Evolutionary conservation across 2,888 invertebrate species (phyloP).

Genomic region (Halocaridina rubra): DNA sequence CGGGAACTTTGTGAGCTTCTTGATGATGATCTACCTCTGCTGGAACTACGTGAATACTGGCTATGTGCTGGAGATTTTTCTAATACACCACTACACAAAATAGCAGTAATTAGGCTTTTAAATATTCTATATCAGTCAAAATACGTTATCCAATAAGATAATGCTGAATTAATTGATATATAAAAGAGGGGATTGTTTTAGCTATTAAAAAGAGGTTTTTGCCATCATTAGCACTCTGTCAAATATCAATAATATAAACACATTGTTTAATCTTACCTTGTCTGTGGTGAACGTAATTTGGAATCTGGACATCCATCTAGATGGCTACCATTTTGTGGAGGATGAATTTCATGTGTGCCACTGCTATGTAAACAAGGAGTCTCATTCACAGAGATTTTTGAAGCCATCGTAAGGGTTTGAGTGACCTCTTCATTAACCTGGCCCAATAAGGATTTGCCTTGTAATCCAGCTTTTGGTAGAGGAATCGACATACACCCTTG

Average conservation of each 20-base stretch:
- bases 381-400: neutral
- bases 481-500: slow-evolving; percentile 30
- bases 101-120: too few relatives aligned
- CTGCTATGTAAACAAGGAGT: neutral
- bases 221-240: too few relatives aligned
- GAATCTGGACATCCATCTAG: neutral
- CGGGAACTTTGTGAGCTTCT: slow-evolving; percentile 35
- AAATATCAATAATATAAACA: too few relatives aligned
- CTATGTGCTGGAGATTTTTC: slow-evolving; percentile 22
- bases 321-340: slow-evolving; percentile 21
- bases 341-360: slow-evolving; percentile 14
- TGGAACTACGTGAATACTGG: slow-evolving; percentile 22
- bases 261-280: slow-evolving; percentile 30
- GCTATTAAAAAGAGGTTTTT: too few relatives aligned
- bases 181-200: too few relatives aligned
- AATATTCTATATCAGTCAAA: too few relatives aligned
- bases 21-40: slow-evolving; percentile 30
- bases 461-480: slow-evolving; percentile 18
- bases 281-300: slow-evolving; percentile 15
- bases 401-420: neutral
- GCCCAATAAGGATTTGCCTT: neutral
- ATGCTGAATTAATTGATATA: too few relatives aligned
- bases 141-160: too few relatives aligned
- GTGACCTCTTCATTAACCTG: neutral
- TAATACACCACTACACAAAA: slow-evolving; percentile 10